These are phyloP conservation scores for Diploptera punctata DNA, from an alignment of 2,888 invertebrate species.

Conservation along the genomic window DNA sequence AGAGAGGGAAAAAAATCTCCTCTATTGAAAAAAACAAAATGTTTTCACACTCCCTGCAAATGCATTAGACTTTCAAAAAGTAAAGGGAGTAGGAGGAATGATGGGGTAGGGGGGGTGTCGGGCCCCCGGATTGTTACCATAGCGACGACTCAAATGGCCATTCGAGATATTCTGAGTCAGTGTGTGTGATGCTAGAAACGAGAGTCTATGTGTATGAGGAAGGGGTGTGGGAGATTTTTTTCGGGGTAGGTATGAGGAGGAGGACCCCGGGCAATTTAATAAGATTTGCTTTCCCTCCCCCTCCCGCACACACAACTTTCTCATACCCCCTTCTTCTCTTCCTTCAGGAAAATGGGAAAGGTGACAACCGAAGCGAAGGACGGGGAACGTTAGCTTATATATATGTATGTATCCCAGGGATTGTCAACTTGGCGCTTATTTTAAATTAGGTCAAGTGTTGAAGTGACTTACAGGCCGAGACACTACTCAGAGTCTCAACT, in stretches of 20 bases:
- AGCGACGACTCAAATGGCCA: constrained; percentile 47
- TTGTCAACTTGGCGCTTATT: constrained; percentile 17
- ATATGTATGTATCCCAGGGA: not conserved
- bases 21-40: constrained; percentile 42
- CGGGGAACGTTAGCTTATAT: not conserved
- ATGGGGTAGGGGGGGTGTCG: constrained; percentile 37
- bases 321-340: constrained; percentile 4
- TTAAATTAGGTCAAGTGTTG: constrained; percentile 15
- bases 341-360: constrained; percentile 48
- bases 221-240: constrained; percentile 1
- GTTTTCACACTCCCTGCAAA: constrained; percentile 41
- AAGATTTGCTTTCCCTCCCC: constrained; percentile 46
- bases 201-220: not conserved
- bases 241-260: constrained; percentile 33
- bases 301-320: constrained; percentile 24
- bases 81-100: constrained; percentile 40
- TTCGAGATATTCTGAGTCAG: constrained; percentile 46
- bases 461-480: no score
- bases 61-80: constrained; percentile 44
- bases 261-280: constrained; percentile 49
- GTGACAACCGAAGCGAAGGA: constrained; percentile 49
- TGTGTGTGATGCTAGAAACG: constrained; percentile 20
- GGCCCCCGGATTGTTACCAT: constrained; percentile 44
- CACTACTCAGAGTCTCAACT: no score
- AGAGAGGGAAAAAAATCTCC: constrained; percentile 40